These are phyloP conservation scores for Poeciliopsis prolifica DNA, from an alignment of 2,113 vertebrate genomes.

Conservation along the genomic window DNA sequence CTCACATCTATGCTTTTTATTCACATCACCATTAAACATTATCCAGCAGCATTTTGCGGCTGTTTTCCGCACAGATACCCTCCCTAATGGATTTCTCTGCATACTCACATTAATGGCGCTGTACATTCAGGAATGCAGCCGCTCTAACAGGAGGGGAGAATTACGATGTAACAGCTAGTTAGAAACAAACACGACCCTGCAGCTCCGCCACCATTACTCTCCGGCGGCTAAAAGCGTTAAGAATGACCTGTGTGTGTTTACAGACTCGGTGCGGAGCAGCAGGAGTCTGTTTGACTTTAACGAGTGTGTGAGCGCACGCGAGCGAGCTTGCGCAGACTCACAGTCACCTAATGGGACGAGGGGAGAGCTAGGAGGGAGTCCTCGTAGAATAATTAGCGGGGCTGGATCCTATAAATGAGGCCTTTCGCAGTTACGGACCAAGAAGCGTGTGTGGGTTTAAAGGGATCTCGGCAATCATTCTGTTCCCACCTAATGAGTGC, in stretches of 20 bases:
- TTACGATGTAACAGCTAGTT: slow-evolving; percentile 50
- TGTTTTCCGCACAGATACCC: slow-evolving; percentile 33
- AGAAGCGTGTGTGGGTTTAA: slow-evolving; percentile 13
- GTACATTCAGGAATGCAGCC: slow-evolving; percentile 42
- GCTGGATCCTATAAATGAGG: slow-evolving; percentile 51
- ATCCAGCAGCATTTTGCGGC: slow-evolving; percentile 29
- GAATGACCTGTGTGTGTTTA: slow-evolving; percentile 70
- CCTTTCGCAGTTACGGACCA: slow-evolving; percentile 46
- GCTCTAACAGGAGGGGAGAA: slow-evolving; percentile 13
- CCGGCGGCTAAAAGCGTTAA: slow-evolving; percentile 41
- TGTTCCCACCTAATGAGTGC: slow-evolving; percentile 28
- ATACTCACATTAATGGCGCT: slow-evolving; percentile 42
- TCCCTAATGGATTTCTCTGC: slow-evolving; percentile 46
- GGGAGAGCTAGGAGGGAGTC: slow-evolving; percentile 12
- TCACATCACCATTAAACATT: slow-evolving; percentile 53
- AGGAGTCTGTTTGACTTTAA: slow-evolving; percentile 72
- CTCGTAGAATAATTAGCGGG: slow-evolving; percentile 64
- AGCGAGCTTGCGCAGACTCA: not conserved
- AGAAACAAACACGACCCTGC: slow-evolving; percentile 65
- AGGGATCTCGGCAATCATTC: not conserved
- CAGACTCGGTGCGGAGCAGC: slow-evolving; percentile 45
- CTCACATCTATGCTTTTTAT: slow-evolving; percentile 18
- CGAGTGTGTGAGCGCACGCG: slow-evolving; percentile 37
- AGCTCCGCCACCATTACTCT: slow-evolving; percentile 52
- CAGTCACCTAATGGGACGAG: slow-evolving; percentile 38